phyloP scores from a whole-genome alignment of 1,140 invertebrate genomes.

The Drosophila paulistorum region DNA sequence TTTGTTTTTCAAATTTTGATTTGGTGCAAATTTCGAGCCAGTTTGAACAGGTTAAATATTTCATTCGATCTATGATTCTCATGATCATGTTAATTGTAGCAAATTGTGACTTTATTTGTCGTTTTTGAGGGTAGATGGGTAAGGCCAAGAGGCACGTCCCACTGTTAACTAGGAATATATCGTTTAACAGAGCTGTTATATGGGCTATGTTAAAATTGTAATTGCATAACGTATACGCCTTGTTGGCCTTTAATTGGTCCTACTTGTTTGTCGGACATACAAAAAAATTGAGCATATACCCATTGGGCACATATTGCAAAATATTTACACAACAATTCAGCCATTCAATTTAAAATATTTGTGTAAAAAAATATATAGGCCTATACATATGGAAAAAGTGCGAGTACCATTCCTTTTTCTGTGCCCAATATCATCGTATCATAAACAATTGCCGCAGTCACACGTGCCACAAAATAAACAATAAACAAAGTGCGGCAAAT shows the following conservation, averaged over 20 bases:
- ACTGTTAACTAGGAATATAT: neutral
- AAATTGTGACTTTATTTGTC: conserved; percentile 3
- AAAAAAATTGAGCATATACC: no score
- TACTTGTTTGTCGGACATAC: conserved; percentile 19
- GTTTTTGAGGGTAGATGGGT: neutral
- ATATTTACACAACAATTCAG: neutral
- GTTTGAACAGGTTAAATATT: conserved; percentile 18
- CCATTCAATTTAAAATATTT: conserved; percentile 39
- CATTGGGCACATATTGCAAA: conserved; percentile 2
- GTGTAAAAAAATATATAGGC: neutral
- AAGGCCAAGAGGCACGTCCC: conserved; percentile 6
- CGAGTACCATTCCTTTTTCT: conserved; percentile 14
- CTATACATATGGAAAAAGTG: conserved; percentile 13
- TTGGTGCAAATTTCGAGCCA: conserved; percentile 29
- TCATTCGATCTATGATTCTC: conserved; percentile 23
- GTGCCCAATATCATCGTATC: conserved; percentile 30
- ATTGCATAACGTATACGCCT: conserved; percentile 25
- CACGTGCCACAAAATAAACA: conserved; percentile 62
- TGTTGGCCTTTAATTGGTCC: conserved; percentile 25
- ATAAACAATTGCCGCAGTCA: conserved; percentile 57
- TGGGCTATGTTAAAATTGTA: neutral
- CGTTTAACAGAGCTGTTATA: neutral
- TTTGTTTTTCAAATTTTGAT: conserved; percentile 13
- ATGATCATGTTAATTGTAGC: conserved; percentile 30
- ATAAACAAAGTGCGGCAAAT: conserved; percentile 67